Evolutionary conservation across 2,113 vertebrate genomes (phyloP).

Genomic region (Lathamus discolor): DNA sequence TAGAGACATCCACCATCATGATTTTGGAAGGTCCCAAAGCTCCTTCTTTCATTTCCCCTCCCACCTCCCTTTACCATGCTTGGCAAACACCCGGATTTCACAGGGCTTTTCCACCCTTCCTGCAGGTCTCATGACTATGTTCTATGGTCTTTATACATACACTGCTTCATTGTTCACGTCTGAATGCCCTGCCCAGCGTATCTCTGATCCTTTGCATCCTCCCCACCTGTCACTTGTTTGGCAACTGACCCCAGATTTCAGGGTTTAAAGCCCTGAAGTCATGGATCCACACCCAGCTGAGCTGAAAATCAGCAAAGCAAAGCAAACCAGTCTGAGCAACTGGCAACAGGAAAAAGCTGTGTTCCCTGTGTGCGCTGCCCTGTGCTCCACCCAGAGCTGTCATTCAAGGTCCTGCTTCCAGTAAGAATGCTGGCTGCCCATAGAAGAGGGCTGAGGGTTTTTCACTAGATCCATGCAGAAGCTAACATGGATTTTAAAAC

Average conservation of each 20-base stretch:
- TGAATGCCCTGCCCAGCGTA: neutral
- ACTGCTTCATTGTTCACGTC: neutral
- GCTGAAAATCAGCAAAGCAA: neutral
- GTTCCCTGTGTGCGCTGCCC: neutral
- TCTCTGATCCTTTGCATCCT: neutral
- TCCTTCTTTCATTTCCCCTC: neutral
- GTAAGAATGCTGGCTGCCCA: neutral
- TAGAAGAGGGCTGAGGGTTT: neutral
- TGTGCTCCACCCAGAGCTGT: neutral
- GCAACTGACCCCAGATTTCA: neutral
- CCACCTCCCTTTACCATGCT: neutral
- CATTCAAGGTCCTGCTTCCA: neutral
- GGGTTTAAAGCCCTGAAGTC: neutral
- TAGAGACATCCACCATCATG: neutral
- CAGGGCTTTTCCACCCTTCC: neutral
- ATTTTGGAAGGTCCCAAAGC: neutral
- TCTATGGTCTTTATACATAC: neutral
- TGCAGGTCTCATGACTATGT: neutral
- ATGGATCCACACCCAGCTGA: neutral
- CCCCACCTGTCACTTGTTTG: neutral
- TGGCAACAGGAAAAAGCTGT: neutral
- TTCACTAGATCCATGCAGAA: neutral
- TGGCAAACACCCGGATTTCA: neutral
- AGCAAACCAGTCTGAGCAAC: conserved; percentile 5
- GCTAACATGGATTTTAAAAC: neutral